These are phyloP conservation scores for Sinotaia quadrata DNA, from an alignment of 2,888 invertebrate genomes.

Conservation along the genomic window DNA sequence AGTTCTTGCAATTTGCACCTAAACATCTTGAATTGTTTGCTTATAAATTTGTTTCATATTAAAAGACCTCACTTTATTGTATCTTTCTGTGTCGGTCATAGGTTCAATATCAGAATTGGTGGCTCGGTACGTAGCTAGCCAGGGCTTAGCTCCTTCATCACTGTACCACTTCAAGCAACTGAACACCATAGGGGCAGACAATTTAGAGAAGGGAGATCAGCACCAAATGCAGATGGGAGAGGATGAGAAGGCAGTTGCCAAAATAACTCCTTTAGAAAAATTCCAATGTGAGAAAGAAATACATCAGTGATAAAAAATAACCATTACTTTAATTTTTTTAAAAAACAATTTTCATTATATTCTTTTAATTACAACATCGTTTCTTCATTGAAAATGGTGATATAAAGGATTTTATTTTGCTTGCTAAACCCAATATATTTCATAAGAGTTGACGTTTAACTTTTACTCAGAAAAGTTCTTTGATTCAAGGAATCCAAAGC, in stretches of 20 bases:
- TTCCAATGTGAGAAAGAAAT: conserved; percentile 40
- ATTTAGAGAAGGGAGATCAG: not conserved
- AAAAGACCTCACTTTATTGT: not conserved
- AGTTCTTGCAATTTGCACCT: too few species aligned
- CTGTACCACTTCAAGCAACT: conserved; percentile 37
- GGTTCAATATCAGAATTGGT: conserved; percentile 92
- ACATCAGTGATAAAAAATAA: too few species aligned
- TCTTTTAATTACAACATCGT: too few species aligned
- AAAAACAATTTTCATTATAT: too few species aligned
- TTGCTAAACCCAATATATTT: too few species aligned
- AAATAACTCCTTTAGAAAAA: conserved; percentile 26
- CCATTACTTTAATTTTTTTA: too few species aligned
- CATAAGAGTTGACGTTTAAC: too few species aligned
- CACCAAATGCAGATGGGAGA: not conserved
- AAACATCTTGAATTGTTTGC: too few species aligned
- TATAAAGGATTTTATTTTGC: conserved; percentile 4
- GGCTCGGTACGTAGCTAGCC: conserved; percentile 86
- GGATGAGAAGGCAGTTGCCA: conserved; percentile 8
- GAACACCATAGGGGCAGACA: not conserved
- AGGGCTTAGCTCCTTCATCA: conserved; percentile 52
- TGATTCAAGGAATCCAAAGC: too few species aligned
- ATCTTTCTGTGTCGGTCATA: conserved; percentile 70
- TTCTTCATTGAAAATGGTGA: not conserved
- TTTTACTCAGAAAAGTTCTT: too few species aligned
- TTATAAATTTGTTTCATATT: too few species aligned